These are phyloP conservation scores for Glaucopsyche alexis DNA, from an alignment of 2,888 invertebrate species.

Conservation along the genomic window DNA sequence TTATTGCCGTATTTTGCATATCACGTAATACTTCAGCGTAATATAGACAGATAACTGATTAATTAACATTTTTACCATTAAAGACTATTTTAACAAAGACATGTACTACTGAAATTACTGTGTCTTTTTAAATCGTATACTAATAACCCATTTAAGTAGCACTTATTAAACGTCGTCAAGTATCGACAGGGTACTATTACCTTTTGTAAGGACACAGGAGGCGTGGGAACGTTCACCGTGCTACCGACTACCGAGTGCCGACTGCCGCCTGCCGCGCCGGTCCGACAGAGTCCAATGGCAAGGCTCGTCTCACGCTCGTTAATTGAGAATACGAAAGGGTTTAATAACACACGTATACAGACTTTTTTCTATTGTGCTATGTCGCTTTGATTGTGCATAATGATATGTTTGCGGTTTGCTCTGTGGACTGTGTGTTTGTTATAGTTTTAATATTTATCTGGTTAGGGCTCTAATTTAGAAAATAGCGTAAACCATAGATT, in stretches of 20 bases:
- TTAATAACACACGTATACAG: slow-evolving; percentile 14
- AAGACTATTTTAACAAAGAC: no score
- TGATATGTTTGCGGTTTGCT: background rate
- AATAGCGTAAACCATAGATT: no score
- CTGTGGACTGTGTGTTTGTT: background rate
- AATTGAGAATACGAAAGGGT: background rate
- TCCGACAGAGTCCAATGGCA: background rate
- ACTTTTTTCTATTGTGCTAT: slow-evolving; percentile 14
- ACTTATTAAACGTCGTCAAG: background rate
- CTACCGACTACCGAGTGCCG: background rate
- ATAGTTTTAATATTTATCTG: no score
- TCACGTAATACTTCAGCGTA: no score
- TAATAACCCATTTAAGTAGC: slow-evolving; percentile 10
- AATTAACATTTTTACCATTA: no score
- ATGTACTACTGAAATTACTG: background rate
- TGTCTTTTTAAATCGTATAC: background rate
- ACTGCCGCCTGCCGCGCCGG: background rate
- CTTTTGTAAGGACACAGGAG: slow-evolving; percentile 16
- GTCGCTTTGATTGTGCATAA: slow-evolving; percentile 5
- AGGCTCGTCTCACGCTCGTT: slow-evolving; percentile 21
- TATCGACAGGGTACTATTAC: slow-evolving; percentile 23
- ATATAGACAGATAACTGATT: no score
- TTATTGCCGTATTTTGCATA: no score
- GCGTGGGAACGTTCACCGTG: slow-evolving; percentile 9
- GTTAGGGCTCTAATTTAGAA: no score